phyloP scores from a whole-genome alignment of 2,888 invertebrate genomes.

The Flexamia atlantica region DNA sequence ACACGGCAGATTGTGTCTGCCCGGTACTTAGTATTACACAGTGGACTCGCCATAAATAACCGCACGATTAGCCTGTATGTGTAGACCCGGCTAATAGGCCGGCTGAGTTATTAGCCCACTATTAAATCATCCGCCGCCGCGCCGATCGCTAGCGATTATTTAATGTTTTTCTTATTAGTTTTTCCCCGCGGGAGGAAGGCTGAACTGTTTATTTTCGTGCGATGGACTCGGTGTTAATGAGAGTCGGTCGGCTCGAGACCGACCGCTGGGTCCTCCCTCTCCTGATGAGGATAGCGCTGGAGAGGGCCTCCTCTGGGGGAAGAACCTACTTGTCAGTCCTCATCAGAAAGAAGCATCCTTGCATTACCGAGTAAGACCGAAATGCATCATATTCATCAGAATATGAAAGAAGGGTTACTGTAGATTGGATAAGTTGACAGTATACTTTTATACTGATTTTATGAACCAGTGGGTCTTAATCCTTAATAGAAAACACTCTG shows the following conservation, averaged over 20 bases:
- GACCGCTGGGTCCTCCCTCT: neutral
- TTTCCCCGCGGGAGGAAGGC: slow-evolving; percentile 47
- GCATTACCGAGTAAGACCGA: too few relatives aligned
- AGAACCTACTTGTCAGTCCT: too few relatives aligned
- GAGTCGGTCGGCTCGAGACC: slow-evolving; percentile 22
- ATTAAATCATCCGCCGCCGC: slow-evolving; percentile 53
- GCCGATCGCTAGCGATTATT: slow-evolving; percentile 58
- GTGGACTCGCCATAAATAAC: slow-evolving; percentile 41
- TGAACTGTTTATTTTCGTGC: slow-evolving; percentile 51
- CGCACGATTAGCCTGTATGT: slow-evolving; percentile 50
- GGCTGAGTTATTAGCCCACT: slow-evolving; percentile 51
- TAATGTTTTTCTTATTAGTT: slow-evolving; percentile 63
- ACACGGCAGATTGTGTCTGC: neutral
- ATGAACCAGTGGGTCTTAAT: too few relatives aligned
- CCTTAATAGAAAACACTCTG: too few relatives aligned
- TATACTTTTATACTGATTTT: too few relatives aligned
- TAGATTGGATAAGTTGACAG: too few relatives aligned
- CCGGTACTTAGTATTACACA: slow-evolving; percentile 17
- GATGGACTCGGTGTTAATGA: slow-evolving; percentile 50
- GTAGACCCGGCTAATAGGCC: slow-evolving; percentile 28
- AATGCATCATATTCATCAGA: too few relatives aligned
- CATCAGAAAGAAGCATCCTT: too few relatives aligned
- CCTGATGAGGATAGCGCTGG: neutral
- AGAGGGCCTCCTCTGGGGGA: too few relatives aligned
- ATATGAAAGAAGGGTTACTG: too few relatives aligned